Evolutionary conservation across 2,113 vertebrate genomes (phyloP), one percentile per base, ranked within the genome.

Genomic region (Brachyhypopomus occidentalis): DNA sequence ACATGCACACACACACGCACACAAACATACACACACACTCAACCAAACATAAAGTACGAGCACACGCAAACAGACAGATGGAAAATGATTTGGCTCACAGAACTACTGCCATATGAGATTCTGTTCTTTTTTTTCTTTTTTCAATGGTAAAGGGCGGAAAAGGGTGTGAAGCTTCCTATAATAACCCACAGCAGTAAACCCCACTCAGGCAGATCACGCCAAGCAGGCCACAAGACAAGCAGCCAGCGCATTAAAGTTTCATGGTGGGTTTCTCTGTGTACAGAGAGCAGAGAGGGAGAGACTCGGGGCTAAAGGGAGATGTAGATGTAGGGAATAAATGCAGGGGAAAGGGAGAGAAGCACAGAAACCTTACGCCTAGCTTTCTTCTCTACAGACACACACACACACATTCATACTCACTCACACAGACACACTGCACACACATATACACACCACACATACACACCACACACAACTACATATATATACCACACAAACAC

Each of bases 131-230:
- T 88, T 88, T 85, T 77, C 30, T 72, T 88, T 88, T 85, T 77
- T 3, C 84, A 6, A 84, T 77, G 81, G 86, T 86, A 90, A 85
- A 89, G 88, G 84, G 23, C 45, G 75, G 84, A 88, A 89, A 89
- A 77, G 78, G 80, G 80, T 75, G 88, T 90, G 88, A 90, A 83
- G 86, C 80, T 83, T 87, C 79, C 89, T 89, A 69, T 84, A 79
- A 84, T 84, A 87, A 85, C 86, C 82, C 78, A 82, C 80, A 81
- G 86, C 88, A 84, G 45, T 36, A 69, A 74, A 52, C 38, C 62
- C 75, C 80, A 81, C 45, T 81, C 14, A 72, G 55, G 25, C 12
- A 30, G 30, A 30, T 48, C 45, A 77, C 55, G 77, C 45, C 34
- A 72, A 5, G 20, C 7, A 55, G 36, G 17, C 36, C 41, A 41